A percentile compares a stretch with the other conserved stretches of the same genome.
phyloP scores from a whole-genome alignment of 1,140 invertebrate genomes.

The Frieseomelitta varia region DNA sequence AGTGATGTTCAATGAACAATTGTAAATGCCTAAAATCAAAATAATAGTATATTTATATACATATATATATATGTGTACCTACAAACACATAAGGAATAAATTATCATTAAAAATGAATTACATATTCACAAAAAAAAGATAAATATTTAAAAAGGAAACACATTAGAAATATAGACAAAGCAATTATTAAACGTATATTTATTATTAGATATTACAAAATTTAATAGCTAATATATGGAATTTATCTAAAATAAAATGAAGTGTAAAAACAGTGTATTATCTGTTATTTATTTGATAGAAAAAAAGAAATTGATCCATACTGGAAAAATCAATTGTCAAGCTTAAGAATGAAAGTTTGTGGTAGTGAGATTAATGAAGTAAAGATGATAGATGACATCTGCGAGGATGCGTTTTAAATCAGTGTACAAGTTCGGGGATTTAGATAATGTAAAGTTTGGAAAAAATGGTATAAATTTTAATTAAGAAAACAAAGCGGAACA shows the following conservation, averaged over 20 bases:
- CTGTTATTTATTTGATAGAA: not conserved
- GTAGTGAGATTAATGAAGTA: not conserved
- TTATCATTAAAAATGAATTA: not conserved
- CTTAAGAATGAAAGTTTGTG: not conserved
- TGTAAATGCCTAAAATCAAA: conserved; percentile 56
- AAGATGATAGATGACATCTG: conserved; percentile 39
- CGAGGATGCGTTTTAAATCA: conserved; percentile 10
- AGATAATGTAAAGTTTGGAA: not conserved
- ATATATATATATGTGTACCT: not conserved
- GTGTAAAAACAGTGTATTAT: not conserved
- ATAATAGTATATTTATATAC: conserved; percentile 11
- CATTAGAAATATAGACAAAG: not conserved
- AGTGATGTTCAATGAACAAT: conserved; percentile 12
- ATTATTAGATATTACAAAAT: not conserved
- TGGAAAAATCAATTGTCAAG: not conserved
- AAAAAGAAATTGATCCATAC: not conserved
- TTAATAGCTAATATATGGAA: not conserved
- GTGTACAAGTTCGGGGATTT: not conserved
- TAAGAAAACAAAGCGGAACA: not conserved
- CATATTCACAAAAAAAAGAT: not conserved
- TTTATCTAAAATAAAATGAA: conserved; percentile 15
- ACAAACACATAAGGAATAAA: not conserved
- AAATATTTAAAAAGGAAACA: not conserved
- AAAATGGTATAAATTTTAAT: not conserved
- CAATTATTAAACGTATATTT: not conserved